A percentile compares a stretch with the other conserved stretches of the same genome.
Evolutionary conservation across 2,888 invertebrate genomes (phyloP).

Genomic region (Sialis lutaria): DNA sequence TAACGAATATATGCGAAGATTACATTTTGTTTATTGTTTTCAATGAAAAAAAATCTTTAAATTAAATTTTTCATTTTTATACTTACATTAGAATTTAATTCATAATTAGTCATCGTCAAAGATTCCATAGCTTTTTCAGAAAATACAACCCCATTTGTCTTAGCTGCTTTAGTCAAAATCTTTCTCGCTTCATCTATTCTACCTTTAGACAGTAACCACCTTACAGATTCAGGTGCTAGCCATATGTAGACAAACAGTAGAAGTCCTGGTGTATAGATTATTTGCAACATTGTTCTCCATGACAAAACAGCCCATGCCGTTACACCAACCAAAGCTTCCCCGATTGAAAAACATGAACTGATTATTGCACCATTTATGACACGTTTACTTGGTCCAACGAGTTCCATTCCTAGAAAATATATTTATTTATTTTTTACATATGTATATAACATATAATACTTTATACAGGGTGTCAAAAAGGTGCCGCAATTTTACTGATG

Average conservation of each 20-base stretch:
- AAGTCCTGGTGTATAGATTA: constrained; percentile 47
- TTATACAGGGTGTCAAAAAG: too few relatives aligned
- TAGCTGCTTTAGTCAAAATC: constrained; percentile 41
- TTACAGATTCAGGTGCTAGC: constrained; percentile 51
- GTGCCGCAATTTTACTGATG: too few relatives aligned
- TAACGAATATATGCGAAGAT: too few relatives aligned
- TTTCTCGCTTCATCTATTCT: constrained; percentile 34
- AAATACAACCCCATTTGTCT: constrained; percentile 39
- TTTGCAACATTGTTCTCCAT: constrained; percentile 49
- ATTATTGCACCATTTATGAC: constrained; percentile 54
- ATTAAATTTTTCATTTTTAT: too few relatives aligned
- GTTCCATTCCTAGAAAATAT: constrained; percentile 43
- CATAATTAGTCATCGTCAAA: constrained; percentile 12
- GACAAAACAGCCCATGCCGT: constrained; percentile 46
- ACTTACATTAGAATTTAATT: neutral
- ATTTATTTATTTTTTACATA: constrained; percentile 4
- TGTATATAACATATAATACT: too few relatives aligned
- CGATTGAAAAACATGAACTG: constrained; percentile 51
- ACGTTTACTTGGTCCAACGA: constrained; percentile 55
- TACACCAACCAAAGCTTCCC: constrained; percentile 46
- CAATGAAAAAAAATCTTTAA: too few relatives aligned
- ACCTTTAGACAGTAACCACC: constrained; percentile 55
- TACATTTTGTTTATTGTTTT: too few relatives aligned
- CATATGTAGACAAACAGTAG: constrained; percentile 48
- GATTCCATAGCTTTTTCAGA: constrained; percentile 31